phyloP scores from a whole-genome alignment of 1,140 invertebrate species.

The Antheraea pernyi region DNA sequence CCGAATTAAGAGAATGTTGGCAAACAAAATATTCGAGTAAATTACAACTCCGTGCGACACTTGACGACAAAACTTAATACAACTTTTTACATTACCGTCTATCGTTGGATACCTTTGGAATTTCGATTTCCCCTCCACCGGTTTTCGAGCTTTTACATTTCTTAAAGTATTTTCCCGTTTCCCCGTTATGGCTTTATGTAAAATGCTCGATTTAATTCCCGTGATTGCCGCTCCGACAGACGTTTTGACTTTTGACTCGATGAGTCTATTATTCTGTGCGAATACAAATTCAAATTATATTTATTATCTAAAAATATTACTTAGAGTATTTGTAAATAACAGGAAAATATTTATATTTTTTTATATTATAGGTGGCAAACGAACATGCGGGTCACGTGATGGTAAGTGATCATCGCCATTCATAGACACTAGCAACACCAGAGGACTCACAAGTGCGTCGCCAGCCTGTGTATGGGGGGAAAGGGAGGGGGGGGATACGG shows the following conservation, averaged over 20 bases:
- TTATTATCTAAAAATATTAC: background rate
- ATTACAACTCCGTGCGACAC: slow-evolving; percentile 7
- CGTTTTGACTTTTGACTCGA: background rate
- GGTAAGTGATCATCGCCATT: too few species aligned
- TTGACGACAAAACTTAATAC: slow-evolving; percentile 26
- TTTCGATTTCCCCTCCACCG: background rate
- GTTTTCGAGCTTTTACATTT: background rate
- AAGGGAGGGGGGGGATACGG: too few species aligned
- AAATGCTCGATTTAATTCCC: background rate
- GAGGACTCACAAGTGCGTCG: too few species aligned
- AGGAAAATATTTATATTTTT: too few species aligned
- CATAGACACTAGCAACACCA: too few species aligned
- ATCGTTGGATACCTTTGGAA: slow-evolving; percentile 10
- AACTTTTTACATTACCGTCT: slow-evolving; percentile 28
- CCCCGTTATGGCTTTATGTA: background rate
- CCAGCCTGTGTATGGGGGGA: too few species aligned
- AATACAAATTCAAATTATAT: background rate
- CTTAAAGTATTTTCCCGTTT: background rate
- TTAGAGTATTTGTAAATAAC: background rate
- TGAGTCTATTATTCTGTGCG: background rate
- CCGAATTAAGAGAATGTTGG: background rate
- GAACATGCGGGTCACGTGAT: too few species aligned
- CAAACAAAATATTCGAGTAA: background rate
- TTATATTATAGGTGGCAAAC: too few species aligned
- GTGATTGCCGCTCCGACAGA: background rate